These are phyloP conservation scores for Lagopus muta DNA, from an alignment of 2,113 vertebrate species.

Conservation along the genomic window DNA sequence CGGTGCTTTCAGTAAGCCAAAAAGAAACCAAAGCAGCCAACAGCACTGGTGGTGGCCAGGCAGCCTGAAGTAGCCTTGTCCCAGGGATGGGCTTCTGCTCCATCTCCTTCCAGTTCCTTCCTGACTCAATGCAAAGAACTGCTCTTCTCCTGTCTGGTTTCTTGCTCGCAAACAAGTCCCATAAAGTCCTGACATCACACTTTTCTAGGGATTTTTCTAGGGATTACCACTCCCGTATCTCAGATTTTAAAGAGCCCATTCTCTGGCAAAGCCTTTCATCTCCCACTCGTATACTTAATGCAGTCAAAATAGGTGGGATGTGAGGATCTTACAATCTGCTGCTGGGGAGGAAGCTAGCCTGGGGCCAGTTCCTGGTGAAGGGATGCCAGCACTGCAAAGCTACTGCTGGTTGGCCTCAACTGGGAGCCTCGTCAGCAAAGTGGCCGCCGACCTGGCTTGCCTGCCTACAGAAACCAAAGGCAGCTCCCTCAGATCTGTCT, in stretches of 20 bases:
- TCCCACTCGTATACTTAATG: background rate
- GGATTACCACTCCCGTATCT: background rate
- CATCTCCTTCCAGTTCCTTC: background rate
- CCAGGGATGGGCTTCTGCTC: background rate
- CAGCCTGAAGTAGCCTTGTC: background rate
- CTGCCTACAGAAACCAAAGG: background rate
- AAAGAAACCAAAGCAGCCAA: background rate
- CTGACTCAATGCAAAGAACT: background rate
- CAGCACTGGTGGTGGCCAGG: rapidly evolving
- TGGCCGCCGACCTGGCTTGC: background rate
- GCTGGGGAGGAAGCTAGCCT: background rate
- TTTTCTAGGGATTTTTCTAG: slow-evolving; percentile 34
- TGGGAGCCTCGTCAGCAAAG: background rate
- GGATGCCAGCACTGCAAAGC: background rate
- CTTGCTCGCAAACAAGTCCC: background rate
- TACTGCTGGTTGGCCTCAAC: background rate
- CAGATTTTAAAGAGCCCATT: background rate
- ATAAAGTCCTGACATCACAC: background rate
- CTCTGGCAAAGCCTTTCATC: background rate
- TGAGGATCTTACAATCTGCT: background rate
- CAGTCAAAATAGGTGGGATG: background rate
- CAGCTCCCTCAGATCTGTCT: background rate
- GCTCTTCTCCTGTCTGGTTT: background rate
- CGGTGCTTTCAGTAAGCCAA: background rate
- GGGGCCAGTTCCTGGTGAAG: background rate